These are phyloP conservation scores for Myotis findleyi DNA, from an alignment of 2,797 vertebrate species.

Conservation along the genomic window DNA sequence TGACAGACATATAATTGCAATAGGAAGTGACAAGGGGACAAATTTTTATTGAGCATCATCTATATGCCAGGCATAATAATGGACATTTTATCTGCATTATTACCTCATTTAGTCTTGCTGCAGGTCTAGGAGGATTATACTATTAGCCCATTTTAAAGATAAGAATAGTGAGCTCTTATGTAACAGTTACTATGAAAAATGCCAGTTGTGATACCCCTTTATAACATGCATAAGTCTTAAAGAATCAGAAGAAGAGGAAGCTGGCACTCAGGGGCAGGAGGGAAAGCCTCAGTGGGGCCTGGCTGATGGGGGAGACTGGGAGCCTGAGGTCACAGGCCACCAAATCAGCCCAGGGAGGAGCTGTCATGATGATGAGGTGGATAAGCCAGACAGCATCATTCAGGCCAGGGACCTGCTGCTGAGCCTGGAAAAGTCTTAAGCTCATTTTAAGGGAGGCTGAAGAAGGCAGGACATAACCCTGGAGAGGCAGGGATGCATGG, in stretches of 20 bases:
- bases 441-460: neutral
- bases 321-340: neutral
- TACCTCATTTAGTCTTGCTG: neutral
- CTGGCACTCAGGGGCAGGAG: neutral
- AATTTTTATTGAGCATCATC: neutral
- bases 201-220: neutral
- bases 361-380: neutral
- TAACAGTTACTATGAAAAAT: neutral
- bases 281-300: neutral
- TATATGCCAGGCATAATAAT: neutral
- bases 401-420: neutral
- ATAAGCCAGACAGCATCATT: neutral
- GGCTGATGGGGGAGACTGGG: neutral
- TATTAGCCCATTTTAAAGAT: neutral
- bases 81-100: neutral
- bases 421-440: neutral
- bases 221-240: neutral
- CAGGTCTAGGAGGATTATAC: neutral
- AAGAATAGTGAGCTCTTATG: neutral
- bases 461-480: neutral
- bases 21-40: neutral
- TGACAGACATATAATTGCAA: neutral
- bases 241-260: neutral
- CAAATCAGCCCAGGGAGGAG: neutral
- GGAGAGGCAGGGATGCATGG: neutral